phyloP scores from a whole-genome alignment of 2,797 vertebrate genomes.

The Echiichthys vipera region DNA sequence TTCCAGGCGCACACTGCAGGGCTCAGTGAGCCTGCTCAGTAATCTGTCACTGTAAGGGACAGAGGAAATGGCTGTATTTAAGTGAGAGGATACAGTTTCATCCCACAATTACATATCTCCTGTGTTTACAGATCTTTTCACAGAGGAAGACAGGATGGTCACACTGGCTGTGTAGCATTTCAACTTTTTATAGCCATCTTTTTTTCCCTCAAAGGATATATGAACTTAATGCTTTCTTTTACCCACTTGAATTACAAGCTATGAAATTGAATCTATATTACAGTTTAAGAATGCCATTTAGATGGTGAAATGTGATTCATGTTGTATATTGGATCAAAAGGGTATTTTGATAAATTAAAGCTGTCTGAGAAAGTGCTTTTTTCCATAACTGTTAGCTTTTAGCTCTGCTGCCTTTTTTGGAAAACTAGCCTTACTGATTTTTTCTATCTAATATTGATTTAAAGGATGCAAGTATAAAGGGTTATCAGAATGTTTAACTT shows the following conservation, averaged over 20 bases:
- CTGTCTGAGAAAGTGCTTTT: slow-evolving; percentile 2
- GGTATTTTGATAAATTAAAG: slow-evolving; percentile 23
- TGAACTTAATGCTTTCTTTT: slow-evolving; percentile 67
- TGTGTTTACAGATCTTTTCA: slow-evolving; percentile 83
- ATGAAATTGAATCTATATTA: slow-evolving; percentile 63
- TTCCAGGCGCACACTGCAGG: slow-evolving; percentile 79
- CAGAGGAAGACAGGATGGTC: slow-evolving; percentile 71
- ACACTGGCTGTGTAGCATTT: slow-evolving; percentile 72
- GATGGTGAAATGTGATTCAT: slow-evolving; percentile 45
- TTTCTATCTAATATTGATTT: slow-evolving; percentile 5
- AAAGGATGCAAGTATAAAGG: slow-evolving; percentile 1
- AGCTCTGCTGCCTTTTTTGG: slow-evolving; percentile 16
- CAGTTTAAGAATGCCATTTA: slow-evolving; percentile 54
- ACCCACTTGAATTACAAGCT: slow-evolving; percentile 69
- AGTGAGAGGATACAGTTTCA: slow-evolving; percentile 84
- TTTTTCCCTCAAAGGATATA: slow-evolving; percentile 52
- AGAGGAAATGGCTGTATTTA: slow-evolving; percentile 86
- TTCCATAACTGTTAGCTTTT: slow-evolving; percentile 20
- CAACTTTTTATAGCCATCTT: slow-evolving; percentile 69
- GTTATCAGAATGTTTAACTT: not conserved
- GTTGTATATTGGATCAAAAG: slow-evolving; percentile 28
- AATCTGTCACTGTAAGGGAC: slow-evolving; percentile 85
- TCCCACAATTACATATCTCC: slow-evolving; percentile 82
- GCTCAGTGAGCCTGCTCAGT: slow-evolving; percentile 75
- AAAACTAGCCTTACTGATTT: slow-evolving; percentile 1